These are phyloP conservation scores for Poeciliopsis occidentalis DNA, from an alignment of 2,113 vertebrate genomes.

Conservation along the genomic window DNA sequence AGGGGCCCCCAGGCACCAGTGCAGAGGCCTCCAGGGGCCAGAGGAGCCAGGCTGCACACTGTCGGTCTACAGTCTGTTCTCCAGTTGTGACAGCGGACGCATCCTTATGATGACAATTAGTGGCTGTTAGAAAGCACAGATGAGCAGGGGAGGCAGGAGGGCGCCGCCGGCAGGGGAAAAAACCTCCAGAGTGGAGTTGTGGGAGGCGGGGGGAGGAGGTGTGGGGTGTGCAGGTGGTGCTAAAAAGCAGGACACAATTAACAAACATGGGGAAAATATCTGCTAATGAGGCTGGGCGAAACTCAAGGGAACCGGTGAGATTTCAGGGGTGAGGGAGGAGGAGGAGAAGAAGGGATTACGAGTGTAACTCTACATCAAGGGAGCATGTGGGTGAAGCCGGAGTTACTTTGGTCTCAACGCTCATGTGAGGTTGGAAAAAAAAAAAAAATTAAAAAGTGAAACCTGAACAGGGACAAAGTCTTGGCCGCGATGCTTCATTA, in stretches of 20 bases:
- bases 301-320: constrained; percentile 66
- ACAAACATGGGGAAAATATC: constrained; percentile 80
- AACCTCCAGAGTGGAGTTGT: not conserved
- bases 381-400: constrained; percentile 10
- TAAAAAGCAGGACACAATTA: constrained; percentile 77
- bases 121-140: constrained; percentile 79
- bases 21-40: constrained; percentile 70
- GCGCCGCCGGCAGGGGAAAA: not conserved
- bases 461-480: constrained; percentile 10
- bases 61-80: constrained; percentile 82
- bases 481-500: not conserved
- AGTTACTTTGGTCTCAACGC: constrained; percentile 55
- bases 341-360: constrained; percentile 45
- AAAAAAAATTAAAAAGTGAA: not conserved
- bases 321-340: constrained; percentile 31
- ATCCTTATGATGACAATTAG: constrained; percentile 86
- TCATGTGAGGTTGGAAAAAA: constrained; percentile 3
- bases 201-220: constrained; percentile 17
- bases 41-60: constrained; percentile 75
- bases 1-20: constrained; percentile 52
- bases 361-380: constrained; percentile 60
- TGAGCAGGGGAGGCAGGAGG: constrained; percentile 53
- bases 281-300: constrained; percentile 78
- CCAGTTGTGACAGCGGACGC: constrained; percentile 81
- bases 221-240: constrained; percentile 68